Evolutionary conservation across 2,888 invertebrate species (phyloP).

Genomic region (Ophioninae sp.): DNA sequence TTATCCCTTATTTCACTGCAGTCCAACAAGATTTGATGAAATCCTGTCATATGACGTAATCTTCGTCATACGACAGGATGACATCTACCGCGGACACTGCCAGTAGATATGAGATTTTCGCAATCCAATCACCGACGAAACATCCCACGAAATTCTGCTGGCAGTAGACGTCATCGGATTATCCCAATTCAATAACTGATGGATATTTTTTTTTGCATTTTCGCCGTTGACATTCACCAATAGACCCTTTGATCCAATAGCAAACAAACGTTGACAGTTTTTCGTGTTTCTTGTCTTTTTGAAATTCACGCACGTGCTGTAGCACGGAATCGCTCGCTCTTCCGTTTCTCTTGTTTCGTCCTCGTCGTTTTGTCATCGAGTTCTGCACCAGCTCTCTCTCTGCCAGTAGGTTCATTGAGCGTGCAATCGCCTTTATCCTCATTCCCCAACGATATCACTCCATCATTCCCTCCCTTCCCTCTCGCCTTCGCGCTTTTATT

Average conservation of each 20-base stretch:
- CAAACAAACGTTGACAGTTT: background rate
- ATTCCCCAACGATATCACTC: slow-evolving; percentile 55
- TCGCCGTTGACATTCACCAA: background rate
- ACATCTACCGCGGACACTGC: no score
- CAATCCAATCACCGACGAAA: no score
- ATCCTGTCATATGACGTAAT: no score
- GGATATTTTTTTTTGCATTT: background rate
- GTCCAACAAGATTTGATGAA: no score
- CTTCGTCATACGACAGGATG: no score
- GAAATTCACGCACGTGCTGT: slow-evolving; percentile 55
- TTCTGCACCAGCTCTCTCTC: slow-evolving; percentile 51
- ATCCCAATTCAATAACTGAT: no score
- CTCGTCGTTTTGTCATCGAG: slow-evolving; percentile 55
- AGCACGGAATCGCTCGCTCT: slow-evolving; percentile 25
- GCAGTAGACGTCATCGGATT: no score
- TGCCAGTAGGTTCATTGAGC: slow-evolving; percentile 45
- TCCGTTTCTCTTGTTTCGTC: slow-evolving; percentile 11
- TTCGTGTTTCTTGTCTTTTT: slow-evolving; percentile 7
- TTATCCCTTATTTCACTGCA: no score
- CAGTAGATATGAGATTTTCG: no score
- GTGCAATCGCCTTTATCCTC: slow-evolving; percentile 60
- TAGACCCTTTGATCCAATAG: background rate
- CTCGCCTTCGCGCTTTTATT: background rate
- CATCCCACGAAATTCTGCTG: no score
- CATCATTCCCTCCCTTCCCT: slow-evolving; percentile 46